phyloP scores from a whole-genome alignment of 2,888 invertebrate genomes.

The Pyralis farinalis region DNA sequence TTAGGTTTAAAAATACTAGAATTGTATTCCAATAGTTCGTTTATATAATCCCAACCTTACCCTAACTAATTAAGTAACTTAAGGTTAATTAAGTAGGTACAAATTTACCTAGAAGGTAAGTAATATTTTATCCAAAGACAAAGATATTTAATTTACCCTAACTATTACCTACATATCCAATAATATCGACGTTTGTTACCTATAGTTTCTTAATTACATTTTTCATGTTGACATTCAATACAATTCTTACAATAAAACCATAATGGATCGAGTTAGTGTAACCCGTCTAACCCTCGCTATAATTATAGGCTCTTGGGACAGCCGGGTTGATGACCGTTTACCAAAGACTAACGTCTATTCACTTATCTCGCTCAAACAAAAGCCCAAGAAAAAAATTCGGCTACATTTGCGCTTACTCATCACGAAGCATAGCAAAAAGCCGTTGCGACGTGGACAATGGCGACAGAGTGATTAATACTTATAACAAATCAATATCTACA shows the following conservation, averaged over 20 bases:
- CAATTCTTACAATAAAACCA: slow-evolving; percentile 19
- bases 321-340: slow-evolving; percentile 62
- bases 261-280: slow-evolving; percentile 52
- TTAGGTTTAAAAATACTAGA: no score
- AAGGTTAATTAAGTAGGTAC: no score
- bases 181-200: no score
- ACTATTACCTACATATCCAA: no score
- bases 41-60: no score
- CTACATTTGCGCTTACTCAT: slow-evolving; percentile 67
- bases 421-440: slow-evolving; percentile 41
- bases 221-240: no score
- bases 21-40: no score
- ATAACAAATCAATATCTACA: slow-evolving; percentile 34
- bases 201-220: no score
- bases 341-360: slow-evolving; percentile 53
- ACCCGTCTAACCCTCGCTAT: slow-evolving; percentile 48
- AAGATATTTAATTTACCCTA: no score
- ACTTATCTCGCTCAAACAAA: slow-evolving; percentile 75
- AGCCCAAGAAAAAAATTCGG: slow-evolving; percentile 43
- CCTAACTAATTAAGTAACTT: no score
- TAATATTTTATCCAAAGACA: no score
- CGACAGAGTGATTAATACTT: slow-evolving; percentile 65
- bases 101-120: no score
- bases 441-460: slow-evolving; percentile 53
- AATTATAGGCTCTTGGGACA: slow-evolving; percentile 49